phyloP scores from a whole-genome alignment of 2,113 vertebrate species.

The Leptocoma aspasia region DNA sequence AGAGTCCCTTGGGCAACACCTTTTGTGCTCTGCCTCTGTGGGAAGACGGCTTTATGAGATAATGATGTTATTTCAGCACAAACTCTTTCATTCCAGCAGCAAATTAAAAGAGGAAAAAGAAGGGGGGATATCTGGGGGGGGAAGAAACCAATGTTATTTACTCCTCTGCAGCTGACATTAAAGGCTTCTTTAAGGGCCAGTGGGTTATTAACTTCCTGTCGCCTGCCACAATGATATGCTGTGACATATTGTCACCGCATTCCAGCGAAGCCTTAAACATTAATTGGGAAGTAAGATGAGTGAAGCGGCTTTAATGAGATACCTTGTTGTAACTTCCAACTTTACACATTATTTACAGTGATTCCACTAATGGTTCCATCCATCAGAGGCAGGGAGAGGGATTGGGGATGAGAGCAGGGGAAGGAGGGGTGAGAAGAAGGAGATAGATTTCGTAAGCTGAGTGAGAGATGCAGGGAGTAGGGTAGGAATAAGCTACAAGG shows the following conservation, averaged over 20 bases:
- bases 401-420: background rate
- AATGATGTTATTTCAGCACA: slow-evolving; percentile 59
- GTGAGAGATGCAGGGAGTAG: background rate
- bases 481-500: background rate
- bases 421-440: background rate
- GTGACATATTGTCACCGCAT: slow-evolving; percentile 73
- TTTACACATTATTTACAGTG: slow-evolving; percentile 82
- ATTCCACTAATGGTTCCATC: slow-evolving; percentile 82
- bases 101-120: slow-evolving; percentile 35
- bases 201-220: slow-evolving; percentile 72
- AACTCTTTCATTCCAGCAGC: slow-evolving; percentile 23
- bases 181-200: slow-evolving; percentile 65
- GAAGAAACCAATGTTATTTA: slow-evolving; percentile 53
- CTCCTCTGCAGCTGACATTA: slow-evolving; percentile 57
- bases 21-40: background rate
- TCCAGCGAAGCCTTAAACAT: slow-evolving; percentile 74
- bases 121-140: background rate
- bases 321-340: slow-evolving; percentile 82
- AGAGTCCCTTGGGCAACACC: background rate
- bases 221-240: slow-evolving; percentile 58
- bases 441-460: background rate
- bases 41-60: slow-evolving; percentile 47
- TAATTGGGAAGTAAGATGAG: slow-evolving; percentile 82
- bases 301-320: slow-evolving; percentile 81
- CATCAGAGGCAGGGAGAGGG: slow-evolving; percentile 69